Base-by-base conservation (phyloP, 2,888 invertebrate species). In the Sipunculus nudus region DNA sequence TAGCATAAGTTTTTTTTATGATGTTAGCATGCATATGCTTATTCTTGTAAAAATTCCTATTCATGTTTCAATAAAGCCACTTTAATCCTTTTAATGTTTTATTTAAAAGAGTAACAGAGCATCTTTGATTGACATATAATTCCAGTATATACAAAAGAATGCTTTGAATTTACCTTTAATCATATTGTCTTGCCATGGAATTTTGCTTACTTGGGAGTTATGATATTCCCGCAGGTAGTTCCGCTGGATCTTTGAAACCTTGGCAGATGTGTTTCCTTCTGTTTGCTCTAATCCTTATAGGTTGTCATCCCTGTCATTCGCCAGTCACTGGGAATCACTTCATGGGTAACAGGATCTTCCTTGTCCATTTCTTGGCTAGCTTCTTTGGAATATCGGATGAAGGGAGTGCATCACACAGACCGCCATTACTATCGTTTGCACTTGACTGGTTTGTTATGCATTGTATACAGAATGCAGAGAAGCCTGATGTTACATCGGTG, bases 171-270 rank as follows among this genome's bases (percentile, higher is more conserved):
- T 13, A 43, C 43, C 19, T 43, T 21, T 16, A 21, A 55, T 26
- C 32, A 55, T 47, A 8, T 35, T 48, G 4, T 55, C 38, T 26
- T 55, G 55, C 48, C 48, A 55, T 26, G 55, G 38, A 25, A 55
- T 48, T 13, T n/a, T 38, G 6, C 55, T 48, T 48, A 38, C 47
- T 48, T 46, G 32, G 19, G 48, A 26, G 16, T 16, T 23, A 19
- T 26, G 19, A 10, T 26, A 26, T 10, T 47, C 8, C 6, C 16
- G 10, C 13, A 47, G 28, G 10, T 23, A 26, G 23, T 25, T 10
- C 26, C 47, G 23, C n/a, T 43, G 21, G 21, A 10, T 19, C 21
- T 43, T 21, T 13, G 21, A 8, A 10, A 43, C 8, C 43, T 43
- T 53, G 25, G 3, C n/a, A 19, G 19, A 26, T 13, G 13, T 28